Conservation (phyloP, 2,888 invertebrate genomes). For the Tortricodes alternella region DNA sequence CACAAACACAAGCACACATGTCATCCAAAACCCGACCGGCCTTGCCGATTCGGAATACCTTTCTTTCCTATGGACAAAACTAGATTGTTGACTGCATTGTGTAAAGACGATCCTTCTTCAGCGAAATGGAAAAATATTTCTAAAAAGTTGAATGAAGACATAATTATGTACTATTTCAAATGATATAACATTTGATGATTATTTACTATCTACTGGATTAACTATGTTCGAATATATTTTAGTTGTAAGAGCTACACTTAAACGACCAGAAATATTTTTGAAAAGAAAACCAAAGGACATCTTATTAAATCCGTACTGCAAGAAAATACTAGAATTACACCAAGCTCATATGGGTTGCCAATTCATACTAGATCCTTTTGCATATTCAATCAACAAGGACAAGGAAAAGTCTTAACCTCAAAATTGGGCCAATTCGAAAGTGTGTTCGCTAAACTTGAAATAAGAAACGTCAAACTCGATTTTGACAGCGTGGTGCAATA, state of each 20-base stretch:
- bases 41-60: constrained; percentile 37
- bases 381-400: no score
- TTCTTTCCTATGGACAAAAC: constrained; percentile 36
- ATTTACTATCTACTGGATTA: background rate
- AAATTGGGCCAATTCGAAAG: no score
- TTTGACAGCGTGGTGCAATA: no score
- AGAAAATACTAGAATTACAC: background rate
- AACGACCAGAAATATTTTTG: background rate
- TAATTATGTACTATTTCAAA: no score
- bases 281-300: background rate
- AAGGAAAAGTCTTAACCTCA: no score
- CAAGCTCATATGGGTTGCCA: constrained; percentile 2
- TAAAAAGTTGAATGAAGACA: background rate
- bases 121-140: background rate
- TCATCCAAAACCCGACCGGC: constrained; percentile 30
- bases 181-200: background rate
- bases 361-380: constrained; percentile 4
- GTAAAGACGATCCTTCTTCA: background rate
- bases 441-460: no score
- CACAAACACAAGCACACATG: constrained; percentile 39
- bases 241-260: background rate
- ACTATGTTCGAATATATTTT: constrained; percentile 3
- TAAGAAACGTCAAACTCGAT: no score
- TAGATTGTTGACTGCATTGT: background rate
- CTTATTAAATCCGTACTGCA: background rate